Conservation (phyloP, 2,113 vertebrate species). For the Mohoua ochrocephala region DNA sequence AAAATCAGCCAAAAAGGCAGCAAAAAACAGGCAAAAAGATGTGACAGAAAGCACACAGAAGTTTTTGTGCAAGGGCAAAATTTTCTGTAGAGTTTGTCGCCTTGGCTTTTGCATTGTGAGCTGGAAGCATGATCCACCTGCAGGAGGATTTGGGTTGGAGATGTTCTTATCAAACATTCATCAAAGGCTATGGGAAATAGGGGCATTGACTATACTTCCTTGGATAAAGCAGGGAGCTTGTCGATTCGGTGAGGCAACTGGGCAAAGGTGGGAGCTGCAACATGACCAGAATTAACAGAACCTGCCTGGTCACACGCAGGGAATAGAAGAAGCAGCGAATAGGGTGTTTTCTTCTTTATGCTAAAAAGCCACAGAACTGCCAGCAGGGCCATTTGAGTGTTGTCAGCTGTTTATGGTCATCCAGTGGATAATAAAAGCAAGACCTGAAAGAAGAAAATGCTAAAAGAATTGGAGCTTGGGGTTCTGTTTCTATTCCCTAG, state of each 20-base stretch:
- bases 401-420: background rate
- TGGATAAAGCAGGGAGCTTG: background rate
- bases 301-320: background rate
- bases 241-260: background rate
- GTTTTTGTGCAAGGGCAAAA: background rate
- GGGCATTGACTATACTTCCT: background rate
- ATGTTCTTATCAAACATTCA: background rate
- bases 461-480: background rate
- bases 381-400: background rate
- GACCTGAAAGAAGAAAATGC: background rate
- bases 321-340: background rate
- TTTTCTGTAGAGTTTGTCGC: background rate
- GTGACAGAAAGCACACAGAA: background rate
- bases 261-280: background rate
- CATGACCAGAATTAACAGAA: background rate
- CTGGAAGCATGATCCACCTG: background rate
- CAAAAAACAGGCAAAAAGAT: background rate
- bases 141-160: background rate
- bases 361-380: background rate
- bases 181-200: background rate
- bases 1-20: background rate
- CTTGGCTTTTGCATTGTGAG: background rate
- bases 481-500: background rate
- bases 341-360: background rate
- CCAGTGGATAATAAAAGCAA: background rate